Evolutionary conservation across 2,888 invertebrate genomes (phyloP).

Genomic region (Micoletzkya japonica): DNA sequence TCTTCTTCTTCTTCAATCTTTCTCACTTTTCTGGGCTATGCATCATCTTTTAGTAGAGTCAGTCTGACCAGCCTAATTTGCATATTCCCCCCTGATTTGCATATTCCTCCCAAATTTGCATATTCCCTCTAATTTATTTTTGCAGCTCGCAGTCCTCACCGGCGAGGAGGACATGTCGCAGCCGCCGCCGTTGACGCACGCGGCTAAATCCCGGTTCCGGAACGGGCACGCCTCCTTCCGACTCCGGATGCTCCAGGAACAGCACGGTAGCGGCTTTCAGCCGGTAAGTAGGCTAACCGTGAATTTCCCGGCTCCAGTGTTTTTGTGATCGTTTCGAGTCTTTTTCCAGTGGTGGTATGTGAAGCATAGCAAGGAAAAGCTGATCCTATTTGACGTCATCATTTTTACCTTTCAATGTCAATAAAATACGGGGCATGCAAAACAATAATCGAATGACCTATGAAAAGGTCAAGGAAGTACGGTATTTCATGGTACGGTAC

Average conservation of each 20-base stretch:
- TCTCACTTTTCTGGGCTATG: no score
- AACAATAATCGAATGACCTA: neutral
- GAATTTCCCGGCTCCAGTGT: constrained; percentile 31
- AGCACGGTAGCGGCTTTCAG: constrained; percentile 42
- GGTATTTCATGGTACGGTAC: no score
- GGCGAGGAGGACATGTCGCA: constrained; percentile 45
- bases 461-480: no score
- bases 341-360: no score
- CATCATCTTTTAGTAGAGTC: no score
- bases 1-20: no score
- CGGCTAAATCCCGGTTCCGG: constrained; percentile 44
- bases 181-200: constrained; percentile 39
- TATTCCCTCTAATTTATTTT: neutral
- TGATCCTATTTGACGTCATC: neutral
- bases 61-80: no score
- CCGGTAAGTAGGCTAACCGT: constrained; percentile 29
- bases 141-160: constrained; percentile 45
- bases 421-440: neutral
- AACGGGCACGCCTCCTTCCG: constrained; percentile 56
- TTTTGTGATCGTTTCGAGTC: no score
- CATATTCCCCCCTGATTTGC: neutral
- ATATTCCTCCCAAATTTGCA: neutral
- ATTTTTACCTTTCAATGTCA: neutral
- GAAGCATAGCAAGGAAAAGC: neutral
- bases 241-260: constrained; percentile 59